These are phyloP conservation scores for Drosophila mayaguana DNA, from an alignment of 2,888 invertebrate genomes.

Conservation along the genomic window DNA sequence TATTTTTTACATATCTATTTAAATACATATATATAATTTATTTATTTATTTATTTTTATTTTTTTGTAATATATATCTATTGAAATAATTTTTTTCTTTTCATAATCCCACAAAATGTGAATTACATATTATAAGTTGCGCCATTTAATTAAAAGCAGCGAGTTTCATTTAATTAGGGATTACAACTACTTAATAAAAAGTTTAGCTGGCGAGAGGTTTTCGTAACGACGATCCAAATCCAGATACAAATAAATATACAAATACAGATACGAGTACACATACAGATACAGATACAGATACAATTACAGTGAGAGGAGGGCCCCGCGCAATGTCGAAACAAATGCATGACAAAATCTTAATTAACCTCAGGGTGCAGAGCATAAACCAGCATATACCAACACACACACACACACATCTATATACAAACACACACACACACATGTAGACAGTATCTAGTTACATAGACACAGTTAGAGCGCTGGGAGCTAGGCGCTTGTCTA, in stretches of 20 bases:
- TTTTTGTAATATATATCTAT: too few relatives aligned
- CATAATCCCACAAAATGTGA: slow-evolving; percentile 27
- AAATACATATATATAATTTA: too few relatives aligned
- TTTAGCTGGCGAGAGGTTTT: slow-evolving; percentile 46
- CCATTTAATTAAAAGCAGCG: slow-evolving; percentile 60
- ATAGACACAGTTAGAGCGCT: slow-evolving; percentile 14
- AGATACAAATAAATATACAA: slow-evolving; percentile 8
- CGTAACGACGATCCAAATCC: slow-evolving; percentile 25
- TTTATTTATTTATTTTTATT: too few relatives aligned
- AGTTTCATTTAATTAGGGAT: slow-evolving; percentile 73
- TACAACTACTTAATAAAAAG: slow-evolving; percentile 65
- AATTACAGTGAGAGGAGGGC: neutral
- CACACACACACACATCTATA: neutral
- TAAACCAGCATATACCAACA: slow-evolving; percentile 53
- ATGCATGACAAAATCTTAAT: slow-evolving; percentile 78
- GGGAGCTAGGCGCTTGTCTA: slow-evolving; percentile 39
- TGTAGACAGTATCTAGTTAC: neutral
- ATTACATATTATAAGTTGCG: slow-evolving; percentile 21
- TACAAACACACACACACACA: neutral
- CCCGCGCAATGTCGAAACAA: slow-evolving; percentile 61
- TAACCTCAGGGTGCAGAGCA: slow-evolving; percentile 73
- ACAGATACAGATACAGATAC: slow-evolving; percentile 5
- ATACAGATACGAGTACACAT: slow-evolving; percentile 11
- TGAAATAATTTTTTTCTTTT: neutral
- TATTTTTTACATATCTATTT: too few relatives aligned